phyloP scores from a whole-genome alignment of 2,888 invertebrate genomes.

The Gryllus longicercus region DNA sequence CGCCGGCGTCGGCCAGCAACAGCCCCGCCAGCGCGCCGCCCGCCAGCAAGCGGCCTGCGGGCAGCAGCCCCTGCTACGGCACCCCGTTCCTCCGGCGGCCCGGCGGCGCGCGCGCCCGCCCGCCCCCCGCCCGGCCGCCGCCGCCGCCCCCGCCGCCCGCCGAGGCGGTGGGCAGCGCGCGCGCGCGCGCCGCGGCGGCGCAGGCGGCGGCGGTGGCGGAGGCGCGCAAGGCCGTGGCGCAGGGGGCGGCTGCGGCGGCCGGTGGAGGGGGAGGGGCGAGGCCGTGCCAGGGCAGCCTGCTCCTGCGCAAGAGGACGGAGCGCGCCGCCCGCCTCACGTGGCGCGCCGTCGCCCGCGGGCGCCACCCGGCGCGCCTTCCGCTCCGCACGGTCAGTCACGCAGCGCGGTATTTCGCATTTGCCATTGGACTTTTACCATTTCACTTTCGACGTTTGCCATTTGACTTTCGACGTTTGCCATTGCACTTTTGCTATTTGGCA shows the following conservation, averaged over 20 bases:
- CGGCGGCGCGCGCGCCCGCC: background rate
- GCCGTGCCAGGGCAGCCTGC: slow-evolving; percentile 28
- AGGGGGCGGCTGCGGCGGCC: background rate
- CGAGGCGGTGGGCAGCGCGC: background rate
- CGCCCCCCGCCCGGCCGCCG: background rate
- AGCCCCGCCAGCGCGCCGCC: background rate
- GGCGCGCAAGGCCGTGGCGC: slow-evolving; percentile 11
- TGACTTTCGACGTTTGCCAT: no score
- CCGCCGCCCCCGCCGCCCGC: background rate
- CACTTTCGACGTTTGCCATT: no score
- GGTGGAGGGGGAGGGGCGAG: background rate
- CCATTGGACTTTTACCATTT: no score
- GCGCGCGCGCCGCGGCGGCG: background rate
- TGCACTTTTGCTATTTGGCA: no score
- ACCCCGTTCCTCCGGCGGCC: slow-evolving; percentile 31
- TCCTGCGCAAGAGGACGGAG: slow-evolving; percentile 24
- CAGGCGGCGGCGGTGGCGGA: background rate
- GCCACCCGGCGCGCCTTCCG: background rate
- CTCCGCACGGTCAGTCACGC: background rate
- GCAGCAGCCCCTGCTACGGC: background rate
- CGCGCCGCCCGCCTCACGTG: background rate
- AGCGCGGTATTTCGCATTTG: background rate
- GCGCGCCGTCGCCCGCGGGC: background rate
- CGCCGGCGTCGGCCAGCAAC: background rate
- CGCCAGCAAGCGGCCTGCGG: background rate